Conservation (phyloP, 2,113 vertebrate genomes). For the Xiphophorus hellerii region DNA sequence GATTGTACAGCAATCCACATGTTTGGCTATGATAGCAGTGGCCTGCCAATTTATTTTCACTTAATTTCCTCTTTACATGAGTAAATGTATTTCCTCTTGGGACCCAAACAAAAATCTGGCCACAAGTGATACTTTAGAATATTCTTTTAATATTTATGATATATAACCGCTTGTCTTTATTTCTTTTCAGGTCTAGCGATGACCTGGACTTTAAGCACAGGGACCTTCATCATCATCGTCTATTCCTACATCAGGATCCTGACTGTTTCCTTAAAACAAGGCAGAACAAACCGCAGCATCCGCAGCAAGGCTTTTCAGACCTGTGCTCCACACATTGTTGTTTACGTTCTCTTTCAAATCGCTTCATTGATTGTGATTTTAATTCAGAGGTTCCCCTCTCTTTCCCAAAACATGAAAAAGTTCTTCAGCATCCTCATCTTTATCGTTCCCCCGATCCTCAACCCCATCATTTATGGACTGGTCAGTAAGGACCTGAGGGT, state of each 20-base stretch:
- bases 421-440: conserved; percentile 55
- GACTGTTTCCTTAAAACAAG: conserved; percentile 19
- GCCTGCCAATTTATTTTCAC: no score
- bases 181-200: conserved; percentile 49
- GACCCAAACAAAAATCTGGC: no score
- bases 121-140: no score
- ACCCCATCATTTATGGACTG: conserved; percentile 69
- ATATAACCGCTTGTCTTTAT: no score
- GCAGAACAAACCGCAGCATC: neutral
- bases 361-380: conserved; percentile 9
- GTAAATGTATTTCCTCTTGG: no score
- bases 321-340: conserved; percentile 49
- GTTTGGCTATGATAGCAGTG: no score
- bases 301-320: conserved; percentile 66
- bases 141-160: no score
- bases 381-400: conserved; percentile 38
- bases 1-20: no score
- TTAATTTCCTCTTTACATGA: no score
- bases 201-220: conserved; percentile 41
- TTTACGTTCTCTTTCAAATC: conserved; percentile 54
- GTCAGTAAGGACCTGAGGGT: conserved; percentile 61
- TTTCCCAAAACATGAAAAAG: conserved; percentile 54
- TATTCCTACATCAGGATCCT: conserved; percentile 69
- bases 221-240: conserved; percentile 56
- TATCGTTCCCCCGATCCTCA: conserved; percentile 52